Base-by-base conservation (phyloP, 2,888 invertebrate genomes). In the Trissoscelio sp. region DNA sequence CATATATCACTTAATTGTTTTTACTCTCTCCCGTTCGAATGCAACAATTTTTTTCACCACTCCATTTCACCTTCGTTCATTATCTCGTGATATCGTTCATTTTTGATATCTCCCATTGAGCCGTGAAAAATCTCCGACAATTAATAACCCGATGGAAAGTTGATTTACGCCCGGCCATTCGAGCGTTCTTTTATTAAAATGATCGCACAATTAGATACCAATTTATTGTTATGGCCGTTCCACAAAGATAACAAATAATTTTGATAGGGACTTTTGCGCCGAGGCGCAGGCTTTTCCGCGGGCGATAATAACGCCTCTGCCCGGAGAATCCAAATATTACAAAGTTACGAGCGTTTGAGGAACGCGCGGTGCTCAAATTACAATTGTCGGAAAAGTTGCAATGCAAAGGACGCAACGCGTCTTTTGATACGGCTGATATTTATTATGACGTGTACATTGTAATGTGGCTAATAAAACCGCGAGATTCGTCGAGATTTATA, bases 401-500 rank as follows among this genome's bases (percentile, higher is more conserved):
- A 72, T 46, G 51, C 39, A 51, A 57, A 51, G 34, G 44, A 34
- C 51, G 58, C 12, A 22, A 9, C 22, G 48, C 73, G 58, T 69
- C 60, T 60, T 66, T 77, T 67, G 58, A 75, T 67, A 67, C 67
- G 39, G 44, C 60, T 77, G 44, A 70, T 77, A 70, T 69, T 77
- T 77, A 77, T 77, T 70, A 70, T 69, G 69, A 69, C 42, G 53
- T 39, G 77, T 28, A 62, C 69, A 69, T 55, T 77, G 77, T 69
- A 77, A 77, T 46, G 77, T 46, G 62, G 62, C 69, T 62, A 77
- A 77, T 77, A 69, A 69, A 77, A 77, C 69, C 69, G 62, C 62
- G 62, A 77, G 77, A 77, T 69, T 77, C 39, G 62, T 62, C 62
- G 77, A 64, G 69, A 78, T 78, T 78, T 78, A 78, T 62, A 55